A percentile compares a stretch with the other conserved stretches of the same genome.
Evolutionary conservation across 2,888 invertebrate species (phyloP).

Genomic region (Synanthedon andrenaeformis): DNA sequence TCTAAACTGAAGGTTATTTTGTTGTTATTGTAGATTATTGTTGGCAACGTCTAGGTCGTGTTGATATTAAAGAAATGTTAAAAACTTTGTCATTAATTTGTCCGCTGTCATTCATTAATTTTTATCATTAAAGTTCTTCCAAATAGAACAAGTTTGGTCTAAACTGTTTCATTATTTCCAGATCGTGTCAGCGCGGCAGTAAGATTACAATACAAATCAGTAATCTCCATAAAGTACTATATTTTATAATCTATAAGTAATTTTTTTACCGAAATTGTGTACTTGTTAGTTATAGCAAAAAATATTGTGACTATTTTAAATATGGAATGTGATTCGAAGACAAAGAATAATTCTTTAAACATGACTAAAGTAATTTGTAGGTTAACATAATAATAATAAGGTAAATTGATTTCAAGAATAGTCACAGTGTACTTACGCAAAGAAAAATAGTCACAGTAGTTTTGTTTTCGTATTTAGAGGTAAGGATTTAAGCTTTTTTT

Average conservation of each 20-base stretch:
- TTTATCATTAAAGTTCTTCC: too few species aligned
- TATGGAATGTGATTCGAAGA: neutral
- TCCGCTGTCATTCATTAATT: too few species aligned
- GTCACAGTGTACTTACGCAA: constrained; percentile 13
- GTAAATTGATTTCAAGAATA: neutral
- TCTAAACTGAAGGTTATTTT: neutral
- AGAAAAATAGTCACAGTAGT: constrained; percentile 25
- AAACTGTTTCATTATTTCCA: constrained; percentile 16
- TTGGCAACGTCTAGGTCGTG: too few species aligned
- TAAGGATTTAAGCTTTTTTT: neutral
- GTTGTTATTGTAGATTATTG: neutral
- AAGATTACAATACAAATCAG: constrained; percentile 13
- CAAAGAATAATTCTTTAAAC: neutral
- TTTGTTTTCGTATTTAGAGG: constrained; percentile 10
- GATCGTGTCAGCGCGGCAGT: constrained; percentile 9
- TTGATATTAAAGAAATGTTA: too few species aligned
- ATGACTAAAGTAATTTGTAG: too few species aligned
- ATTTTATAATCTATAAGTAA: constrained; percentile 31
- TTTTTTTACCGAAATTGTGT: constrained; percentile 50
- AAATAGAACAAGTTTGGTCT: too few species aligned
- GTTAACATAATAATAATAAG: neutral
- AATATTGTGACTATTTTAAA: constrained; percentile 32
- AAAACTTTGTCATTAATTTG: too few species aligned
- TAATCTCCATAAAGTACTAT: constrained; percentile 30
- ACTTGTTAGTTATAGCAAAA: constrained; percentile 23